Conservation (phyloP, 2,113 vertebrate species). For the Echinops telfairi region DNA sequence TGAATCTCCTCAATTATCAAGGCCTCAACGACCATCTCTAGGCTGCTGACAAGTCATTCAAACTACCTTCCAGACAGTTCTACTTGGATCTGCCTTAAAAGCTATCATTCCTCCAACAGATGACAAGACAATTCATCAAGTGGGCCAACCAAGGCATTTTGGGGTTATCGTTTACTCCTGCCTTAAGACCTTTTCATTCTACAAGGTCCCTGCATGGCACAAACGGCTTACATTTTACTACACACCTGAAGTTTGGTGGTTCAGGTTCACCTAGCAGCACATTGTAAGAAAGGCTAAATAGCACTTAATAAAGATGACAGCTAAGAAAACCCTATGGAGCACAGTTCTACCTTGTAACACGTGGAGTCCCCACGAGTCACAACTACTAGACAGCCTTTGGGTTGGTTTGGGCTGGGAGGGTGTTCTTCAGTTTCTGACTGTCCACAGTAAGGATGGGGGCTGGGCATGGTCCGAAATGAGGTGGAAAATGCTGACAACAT, state of each 20-base stretch:
- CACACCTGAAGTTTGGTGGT: background rate
- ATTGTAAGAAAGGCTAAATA: background rate
- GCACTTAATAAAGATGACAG: background rate
- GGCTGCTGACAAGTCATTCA: background rate
- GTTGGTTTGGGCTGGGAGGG: background rate
- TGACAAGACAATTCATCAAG: too few relatives aligned
- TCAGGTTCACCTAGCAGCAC: background rate
- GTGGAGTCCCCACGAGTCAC: background rate
- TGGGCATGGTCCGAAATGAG: fast-evolving
- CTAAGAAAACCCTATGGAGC: background rate
- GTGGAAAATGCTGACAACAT: background rate
- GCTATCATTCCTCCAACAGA: background rate
- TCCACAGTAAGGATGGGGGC: background rate
- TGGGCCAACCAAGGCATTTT: background rate
- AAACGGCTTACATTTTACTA: background rate
- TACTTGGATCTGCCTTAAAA: background rate
- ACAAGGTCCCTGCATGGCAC: background rate
- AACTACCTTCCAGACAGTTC: background rate
- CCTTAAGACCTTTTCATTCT: background rate
- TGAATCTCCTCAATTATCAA: background rate
- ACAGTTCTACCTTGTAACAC: background rate
- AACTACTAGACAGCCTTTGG: background rate
- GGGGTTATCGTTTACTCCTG: fast-evolving
- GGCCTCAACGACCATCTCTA: background rate
- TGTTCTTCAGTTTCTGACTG: background rate